Base-by-base conservation (phyloP, 2,797 vertebrate species). In the Enteromius treurensis region DNA sequence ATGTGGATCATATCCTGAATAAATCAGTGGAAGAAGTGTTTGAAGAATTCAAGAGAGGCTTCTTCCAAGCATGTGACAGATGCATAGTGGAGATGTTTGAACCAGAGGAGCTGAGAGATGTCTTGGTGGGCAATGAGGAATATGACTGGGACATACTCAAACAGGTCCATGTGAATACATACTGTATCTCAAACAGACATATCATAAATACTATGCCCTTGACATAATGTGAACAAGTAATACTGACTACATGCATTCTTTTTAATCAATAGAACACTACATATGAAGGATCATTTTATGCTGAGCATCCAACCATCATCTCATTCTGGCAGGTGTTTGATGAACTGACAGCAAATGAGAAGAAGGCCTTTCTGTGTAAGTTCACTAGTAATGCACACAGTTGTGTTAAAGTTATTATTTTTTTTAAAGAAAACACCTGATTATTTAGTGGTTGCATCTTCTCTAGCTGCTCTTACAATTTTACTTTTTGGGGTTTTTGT, bases 111-210 rank as follows among this genome's bases (percentile, higher is more conserved):
- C 86, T 99, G 89, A 96, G 96, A 83, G 93, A 94, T 6, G 96
- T 98, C 94, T 95, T 97, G 90, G 95, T 97, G 92, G 98, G 98
- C 87, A 95, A 95, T 49, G 96, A 97, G 73, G 94, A 96, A 88
- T 98, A 98, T 40, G 95, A 99, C 87, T 99, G 98, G 98, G 95
- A 96, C 15, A 91, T 94, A 78, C 89, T 99, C 88, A 97, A 96
- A 90, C 93, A 96, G 96, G 98, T 99, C 29, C 3, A 23, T 0
- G 10, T 1, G 51, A 21, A 13, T 17, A n/a, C 47, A 21, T n/a
- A 55, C 34, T 34, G 34, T 19, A 77, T 42, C 2, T 45, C 47
- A 64, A 32, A 32, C 10, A 49, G 5, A 42, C 9, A 17, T 40
- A 15, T 17, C 21, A 34, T 23, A 34, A 11, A 2, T 34, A n/a